Percentiles rank a stretch among this genome's conserved stretches.
These are phyloP conservation scores for Aphelinus certus DNA, from an alignment of 1,140 invertebrate genomes.

Conservation along the genomic window DNA sequence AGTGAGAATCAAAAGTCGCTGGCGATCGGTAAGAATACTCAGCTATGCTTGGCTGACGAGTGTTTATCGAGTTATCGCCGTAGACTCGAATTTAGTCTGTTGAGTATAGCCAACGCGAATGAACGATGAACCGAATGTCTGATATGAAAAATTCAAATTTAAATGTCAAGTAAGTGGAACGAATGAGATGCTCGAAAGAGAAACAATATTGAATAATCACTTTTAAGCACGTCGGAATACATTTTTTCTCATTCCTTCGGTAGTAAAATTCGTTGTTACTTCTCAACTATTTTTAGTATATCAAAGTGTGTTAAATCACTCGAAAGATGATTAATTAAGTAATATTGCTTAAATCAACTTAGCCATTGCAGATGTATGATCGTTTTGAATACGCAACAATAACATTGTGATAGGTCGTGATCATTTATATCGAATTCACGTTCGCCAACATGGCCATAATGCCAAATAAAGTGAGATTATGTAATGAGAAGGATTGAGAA, in stretches of 20 bases:
- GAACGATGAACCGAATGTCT: neutral
- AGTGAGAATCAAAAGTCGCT: slow-evolving; percentile 42
- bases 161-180: neutral
- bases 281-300: neutral
- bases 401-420: slow-evolving; percentile 37
- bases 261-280: slow-evolving; percentile 4
- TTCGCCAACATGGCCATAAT: neutral
- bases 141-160: neutral
- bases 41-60: neutral
- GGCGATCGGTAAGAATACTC: slow-evolving; percentile 32
- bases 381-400: slow-evolving; percentile 27
- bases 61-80: too few relatives aligned
- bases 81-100: slow-evolving; percentile 21
- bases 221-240: slow-evolving; percentile 13
- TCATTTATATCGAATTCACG: slow-evolving; percentile 26
- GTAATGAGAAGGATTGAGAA: slow-evolving; percentile 25
- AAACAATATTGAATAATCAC: slow-evolving; percentile 8
- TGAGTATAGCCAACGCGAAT: slow-evolving; percentile 7
- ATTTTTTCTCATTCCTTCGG: slow-evolving; percentile 34
- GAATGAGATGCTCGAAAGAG: slow-evolving; percentile 2
- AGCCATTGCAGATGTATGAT: neutral
- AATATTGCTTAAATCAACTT: neutral
- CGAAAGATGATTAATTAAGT: neutral
- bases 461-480: slow-evolving; percentile 25
- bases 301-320: neutral